Conservation (phyloP, 2,888 invertebrate genomes). For the Drosophila sordidapex region DNA sequence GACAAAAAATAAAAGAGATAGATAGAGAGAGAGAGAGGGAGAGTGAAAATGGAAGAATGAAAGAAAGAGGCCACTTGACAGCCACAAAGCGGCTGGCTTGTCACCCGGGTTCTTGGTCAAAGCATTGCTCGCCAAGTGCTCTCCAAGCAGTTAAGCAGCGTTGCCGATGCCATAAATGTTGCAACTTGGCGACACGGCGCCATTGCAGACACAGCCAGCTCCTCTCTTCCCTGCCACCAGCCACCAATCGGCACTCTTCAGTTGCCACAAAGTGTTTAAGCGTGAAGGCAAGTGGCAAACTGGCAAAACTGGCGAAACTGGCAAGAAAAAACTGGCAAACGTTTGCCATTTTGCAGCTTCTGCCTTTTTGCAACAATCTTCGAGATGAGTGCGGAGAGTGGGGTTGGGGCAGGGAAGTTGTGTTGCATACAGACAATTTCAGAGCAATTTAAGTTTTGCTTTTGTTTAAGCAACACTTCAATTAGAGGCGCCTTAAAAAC, state of each 20-base stretch:
- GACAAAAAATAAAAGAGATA: slow-evolving; percentile 37
- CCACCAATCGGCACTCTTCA: slow-evolving; percentile 8
- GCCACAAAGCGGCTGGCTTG: slow-evolving; percentile 78
- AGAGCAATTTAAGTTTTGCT: slow-evolving; percentile 78
- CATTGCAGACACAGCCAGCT: slow-evolving; percentile 30
- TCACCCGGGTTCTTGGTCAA: slow-evolving; percentile 78
- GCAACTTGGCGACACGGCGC: slow-evolving; percentile 49
- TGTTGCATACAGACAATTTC: slow-evolving; percentile 64
- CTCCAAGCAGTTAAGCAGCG: slow-evolving; percentile 76
- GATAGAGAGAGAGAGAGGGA: background rate
- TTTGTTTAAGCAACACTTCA: slow-evolving; percentile 81
- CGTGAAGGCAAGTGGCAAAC: slow-evolving; percentile 56
- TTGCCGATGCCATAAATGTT: slow-evolving; percentile 72
- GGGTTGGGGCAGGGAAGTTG: background rate
- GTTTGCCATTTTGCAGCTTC: slow-evolving; percentile 58
- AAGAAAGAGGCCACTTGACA: slow-evolving; percentile 67
- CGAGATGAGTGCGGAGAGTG: background rate
- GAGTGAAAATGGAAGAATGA: background rate
- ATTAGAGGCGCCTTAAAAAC: slow-evolving; percentile 74
- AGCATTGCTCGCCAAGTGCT: slow-evolving; percentile 71
- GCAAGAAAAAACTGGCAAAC: slow-evolving; percentile 44
- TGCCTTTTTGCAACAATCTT: slow-evolving; percentile 34
- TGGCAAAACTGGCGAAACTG: slow-evolving; percentile 16
- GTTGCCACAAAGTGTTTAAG: slow-evolving; percentile 56
- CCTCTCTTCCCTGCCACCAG: background rate